Base-by-base conservation (phyloP, 2,888 invertebrate genomes). In the Aproaerema taeniolella region DNA sequence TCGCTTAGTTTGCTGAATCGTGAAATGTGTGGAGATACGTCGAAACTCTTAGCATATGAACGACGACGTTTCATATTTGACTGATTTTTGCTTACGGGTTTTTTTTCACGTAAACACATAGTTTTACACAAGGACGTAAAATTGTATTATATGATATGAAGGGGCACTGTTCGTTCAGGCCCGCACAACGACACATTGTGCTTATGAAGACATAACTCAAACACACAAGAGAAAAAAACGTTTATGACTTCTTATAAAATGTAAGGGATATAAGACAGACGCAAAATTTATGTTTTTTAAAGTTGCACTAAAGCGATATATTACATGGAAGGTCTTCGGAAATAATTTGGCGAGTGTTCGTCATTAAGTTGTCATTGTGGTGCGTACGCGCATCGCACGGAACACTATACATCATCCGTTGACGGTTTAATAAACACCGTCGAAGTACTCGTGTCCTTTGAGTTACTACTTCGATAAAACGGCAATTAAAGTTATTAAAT, bases 281-380 rank as follows among this genome's bases (percentile, higher is more conserved):
- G 11, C 38, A 41, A 41, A 43, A 37, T 34, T 41, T 44, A 49
- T 49, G 42, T 25, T 30, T 45, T 47, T 47, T 47, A 50, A 50
- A 50, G 43, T 39, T 35, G 30, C 41, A 16, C 32, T 47, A 36
- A 46, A 44, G 41, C 42, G 31, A 44, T 34, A 41, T 28, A 41
- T 43, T 42, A 43, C 38, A 39, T 43, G n/a, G 37, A 39, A 38
- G 31, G 39, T 38, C 41, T 45, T 38, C 45, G 49, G n/a, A n/a
- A 53, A 49, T 44, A 50, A 50, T 50, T 50, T 42, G 44, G 34
- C 32, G 49, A 44, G 49, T 39, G 42, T 42, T 44, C 35, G 43
- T 50, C 46, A 53, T 55, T 57, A 58, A 45, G 42, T 46, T 52
- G 54, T 49, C 56, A 47, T 16, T 29, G 26, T 40, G 17, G 36